Percentiles rank a stretch among this genome's conserved stretches.
Conservation (phyloP, 2,888 invertebrate genomes). For the Temnothorax rugatulus region DNA sequence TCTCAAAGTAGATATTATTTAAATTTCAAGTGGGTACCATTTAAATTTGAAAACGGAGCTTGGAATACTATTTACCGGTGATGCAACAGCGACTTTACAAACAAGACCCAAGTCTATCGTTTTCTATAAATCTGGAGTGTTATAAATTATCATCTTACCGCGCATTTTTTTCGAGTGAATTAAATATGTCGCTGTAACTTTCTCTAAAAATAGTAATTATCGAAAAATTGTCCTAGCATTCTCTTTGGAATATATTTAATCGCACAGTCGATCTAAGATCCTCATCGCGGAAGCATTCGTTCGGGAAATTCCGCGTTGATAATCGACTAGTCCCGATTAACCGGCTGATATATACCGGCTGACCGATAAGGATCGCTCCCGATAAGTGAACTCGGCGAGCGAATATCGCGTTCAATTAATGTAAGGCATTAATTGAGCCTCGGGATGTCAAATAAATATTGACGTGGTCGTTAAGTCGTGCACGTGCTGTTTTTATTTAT, state of each 20-base stretch:
- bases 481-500: constrained; percentile 49
- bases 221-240: background rate
- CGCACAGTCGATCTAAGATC: constrained; percentile 5
- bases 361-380: constrained; percentile 13
- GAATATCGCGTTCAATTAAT: constrained; percentile 30
- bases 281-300: background rate
- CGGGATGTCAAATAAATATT: constrained; percentile 48
- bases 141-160: constrained; percentile 15
- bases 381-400: constrained; percentile 34
- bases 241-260: background rate
- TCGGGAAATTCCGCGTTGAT: constrained; percentile 1
- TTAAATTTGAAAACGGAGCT: constrained; percentile 41
- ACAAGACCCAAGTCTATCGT: constrained; percentile 18
- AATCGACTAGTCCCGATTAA: background rate
- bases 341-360: background rate
- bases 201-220: background rate
- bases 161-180: background rate
- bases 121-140: background rate
- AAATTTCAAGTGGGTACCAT: constrained; percentile 43
- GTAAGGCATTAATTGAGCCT: constrained; percentile 42
- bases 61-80: constrained; percentile 29
- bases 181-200: background rate
- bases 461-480: constrained; percentile 42
- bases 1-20: constrained; percentile 47
- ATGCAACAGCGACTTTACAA: constrained; percentile 19